Evolutionary conservation across 2,113 vertebrate genomes (phyloP).

Genomic region (Cariama cristata): DNA sequence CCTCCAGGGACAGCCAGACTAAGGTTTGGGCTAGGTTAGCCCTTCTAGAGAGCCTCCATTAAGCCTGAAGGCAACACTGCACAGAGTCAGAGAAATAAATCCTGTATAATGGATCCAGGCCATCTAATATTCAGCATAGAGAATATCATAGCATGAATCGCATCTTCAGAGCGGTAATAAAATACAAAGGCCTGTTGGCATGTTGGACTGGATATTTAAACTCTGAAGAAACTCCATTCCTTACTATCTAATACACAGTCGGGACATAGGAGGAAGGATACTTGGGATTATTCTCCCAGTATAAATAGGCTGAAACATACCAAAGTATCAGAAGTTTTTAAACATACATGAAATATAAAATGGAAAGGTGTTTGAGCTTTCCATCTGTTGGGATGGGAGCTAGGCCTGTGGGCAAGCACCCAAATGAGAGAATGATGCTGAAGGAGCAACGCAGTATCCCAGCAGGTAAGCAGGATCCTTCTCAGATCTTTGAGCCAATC

Average conservation of each 20-base stretch:
- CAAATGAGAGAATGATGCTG: background rate
- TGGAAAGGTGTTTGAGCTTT: background rate
- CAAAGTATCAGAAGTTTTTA: background rate
- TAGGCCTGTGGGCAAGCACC: background rate
- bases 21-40: background rate
- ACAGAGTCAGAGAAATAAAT: background rate
- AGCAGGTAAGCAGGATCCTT: background rate
- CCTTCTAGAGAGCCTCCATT: background rate
- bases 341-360: background rate
- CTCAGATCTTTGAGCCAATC: background rate
- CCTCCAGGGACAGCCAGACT: background rate
- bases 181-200: background rate
- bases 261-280: background rate
- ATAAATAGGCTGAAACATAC: background rate
- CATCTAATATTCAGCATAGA: background rate
- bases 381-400: background rate
- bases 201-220: background rate
- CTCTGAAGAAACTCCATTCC: background rate
- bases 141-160: background rate
- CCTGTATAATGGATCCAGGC: background rate
- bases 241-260: background rate
- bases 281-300: background rate
- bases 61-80: background rate
- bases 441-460: background rate
- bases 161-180: background rate